Conservation (phyloP, 2,888 invertebrate species). For the Acanthosepion esculentum region DNA sequence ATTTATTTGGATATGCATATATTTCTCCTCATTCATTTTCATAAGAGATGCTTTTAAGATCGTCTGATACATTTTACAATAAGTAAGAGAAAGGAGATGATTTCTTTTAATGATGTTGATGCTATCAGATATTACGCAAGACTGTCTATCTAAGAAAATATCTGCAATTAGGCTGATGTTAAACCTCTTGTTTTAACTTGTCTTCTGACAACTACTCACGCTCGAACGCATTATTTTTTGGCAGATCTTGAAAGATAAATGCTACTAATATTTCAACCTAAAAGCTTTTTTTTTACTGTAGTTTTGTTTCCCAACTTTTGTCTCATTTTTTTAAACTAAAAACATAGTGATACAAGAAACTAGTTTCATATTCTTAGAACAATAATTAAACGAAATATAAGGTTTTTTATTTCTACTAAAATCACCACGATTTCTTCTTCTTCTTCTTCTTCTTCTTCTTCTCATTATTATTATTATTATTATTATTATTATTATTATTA, state of each 20-base stretch:
- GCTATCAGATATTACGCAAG: not conserved
- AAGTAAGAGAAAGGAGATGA: not conserved
- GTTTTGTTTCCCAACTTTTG: not conserved
- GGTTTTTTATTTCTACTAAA: too few species aligned
- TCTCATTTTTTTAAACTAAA: not conserved
- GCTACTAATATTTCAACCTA: not conserved
- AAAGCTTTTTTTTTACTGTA: not conserved
- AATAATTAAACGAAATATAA: too few species aligned
- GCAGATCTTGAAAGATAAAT: not conserved
- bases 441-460: too few species aligned
- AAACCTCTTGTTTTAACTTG: not conserved
- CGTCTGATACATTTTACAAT: not conserved
- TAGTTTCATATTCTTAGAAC: too few species aligned
- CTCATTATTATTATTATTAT: too few species aligned
- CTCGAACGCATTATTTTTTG: not conserved
- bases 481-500: too few species aligned
- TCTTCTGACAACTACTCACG: not conserved
- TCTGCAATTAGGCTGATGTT: not conserved
- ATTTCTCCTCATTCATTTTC: not conserved
- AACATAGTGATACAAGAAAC: too few species aligned
- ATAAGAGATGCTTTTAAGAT: not conserved
- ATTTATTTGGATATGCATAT: not conserved
- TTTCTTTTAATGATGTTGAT: conserved; percentile 13
- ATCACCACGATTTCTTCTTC: too few species aligned
- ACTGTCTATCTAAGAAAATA: not conserved